These are phyloP conservation scores for Oreochromis niloticus DNA, from an alignment of 2,113 vertebrate genomes.

Conservation along the genomic window DNA sequence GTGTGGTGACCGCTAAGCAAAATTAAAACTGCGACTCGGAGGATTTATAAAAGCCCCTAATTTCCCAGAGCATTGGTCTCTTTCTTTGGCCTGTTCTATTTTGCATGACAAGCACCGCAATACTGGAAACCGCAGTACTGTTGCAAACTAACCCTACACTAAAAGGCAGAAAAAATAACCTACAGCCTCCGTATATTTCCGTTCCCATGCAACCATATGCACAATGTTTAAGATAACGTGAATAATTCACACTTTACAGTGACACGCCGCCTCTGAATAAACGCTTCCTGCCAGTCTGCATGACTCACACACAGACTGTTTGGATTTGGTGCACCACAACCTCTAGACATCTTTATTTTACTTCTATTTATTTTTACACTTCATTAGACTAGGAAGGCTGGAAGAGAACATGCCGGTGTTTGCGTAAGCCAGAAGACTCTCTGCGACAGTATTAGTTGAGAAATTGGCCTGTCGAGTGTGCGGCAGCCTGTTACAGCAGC, in stretches of 20 bases:
- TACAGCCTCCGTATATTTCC: not conserved
- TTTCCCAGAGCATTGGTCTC: not conserved
- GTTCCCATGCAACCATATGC: not conserved
- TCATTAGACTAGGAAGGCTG: not conserved
- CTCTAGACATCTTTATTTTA: not conserved
- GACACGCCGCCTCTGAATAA: not conserved
- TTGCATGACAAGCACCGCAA: not conserved
- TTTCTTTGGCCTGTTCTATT: not conserved
- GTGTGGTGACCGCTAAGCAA: not conserved
- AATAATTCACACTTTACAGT: not conserved
- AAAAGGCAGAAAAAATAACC: not conserved
- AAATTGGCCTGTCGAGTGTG: not conserved
- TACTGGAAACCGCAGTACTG: not conserved
- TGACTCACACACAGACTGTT: conserved; percentile 21
- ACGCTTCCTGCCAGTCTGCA: conserved; percentile 5
- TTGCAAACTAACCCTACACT: not conserved
- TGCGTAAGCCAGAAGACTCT: not conserved
- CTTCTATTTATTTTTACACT: not conserved
- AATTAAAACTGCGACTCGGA: not conserved
- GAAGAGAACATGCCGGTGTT: not conserved
- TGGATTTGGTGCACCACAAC: conserved; percentile 11
- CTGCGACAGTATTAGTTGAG: not conserved
- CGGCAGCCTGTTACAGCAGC: too few relatives aligned
- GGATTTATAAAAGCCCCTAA: not conserved
- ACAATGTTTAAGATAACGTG: not conserved